phyloP scores from a whole-genome alignment of 1,140 invertebrate genomes.

The Drosophila pseudoananassae region DNA sequence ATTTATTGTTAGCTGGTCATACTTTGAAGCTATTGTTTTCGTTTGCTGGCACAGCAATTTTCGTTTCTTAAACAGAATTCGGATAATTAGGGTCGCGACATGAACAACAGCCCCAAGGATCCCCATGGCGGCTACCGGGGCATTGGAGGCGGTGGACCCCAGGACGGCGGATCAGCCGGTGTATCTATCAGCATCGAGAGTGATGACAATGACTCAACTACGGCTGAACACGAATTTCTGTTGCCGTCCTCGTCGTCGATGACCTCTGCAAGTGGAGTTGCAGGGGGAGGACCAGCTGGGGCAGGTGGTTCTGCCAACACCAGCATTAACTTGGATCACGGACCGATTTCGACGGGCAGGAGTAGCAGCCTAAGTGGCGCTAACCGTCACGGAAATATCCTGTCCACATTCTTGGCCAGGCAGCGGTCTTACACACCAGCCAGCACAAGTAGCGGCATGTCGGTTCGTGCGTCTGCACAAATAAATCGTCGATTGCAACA shows the following conservation, averaged over 20 bases:
- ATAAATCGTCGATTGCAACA: constrained; percentile 66
- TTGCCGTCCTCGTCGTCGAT: constrained; percentile 45
- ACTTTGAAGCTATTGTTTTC: constrained; percentile 1
- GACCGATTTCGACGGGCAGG: constrained; percentile 19
- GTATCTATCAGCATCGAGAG: constrained; percentile 70
- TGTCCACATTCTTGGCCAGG: constrained; percentile 52
- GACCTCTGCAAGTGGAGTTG: constrained; percentile 27
- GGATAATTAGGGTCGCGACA: constrained; percentile 9
- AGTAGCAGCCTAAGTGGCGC: constrained; percentile 45
- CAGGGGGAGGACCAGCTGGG: neutral
- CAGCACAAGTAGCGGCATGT: constrained; percentile 40
- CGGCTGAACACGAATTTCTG: constrained; percentile 64
- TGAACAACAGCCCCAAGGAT: constrained; percentile 67
- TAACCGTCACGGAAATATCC: constrained; percentile 35
- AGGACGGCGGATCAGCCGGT: constrained; percentile 13
- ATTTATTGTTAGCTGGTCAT: neutral
- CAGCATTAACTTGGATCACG: constrained; percentile 50
- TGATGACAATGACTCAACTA: constrained; percentile 73
- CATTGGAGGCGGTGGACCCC: constrained; percentile 17
- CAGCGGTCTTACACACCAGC: constrained; percentile 62
- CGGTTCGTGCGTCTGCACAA: constrained; percentile 29
- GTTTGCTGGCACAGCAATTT: constrained; percentile 5
- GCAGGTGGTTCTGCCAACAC: constrained; percentile 20
- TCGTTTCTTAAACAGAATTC: neutral
- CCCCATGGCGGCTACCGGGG: constrained; percentile 25